These are phyloP conservation scores for Asarcornis scutulata DNA, from an alignment of 2,113 vertebrate species.

Conservation along the genomic window DNA sequence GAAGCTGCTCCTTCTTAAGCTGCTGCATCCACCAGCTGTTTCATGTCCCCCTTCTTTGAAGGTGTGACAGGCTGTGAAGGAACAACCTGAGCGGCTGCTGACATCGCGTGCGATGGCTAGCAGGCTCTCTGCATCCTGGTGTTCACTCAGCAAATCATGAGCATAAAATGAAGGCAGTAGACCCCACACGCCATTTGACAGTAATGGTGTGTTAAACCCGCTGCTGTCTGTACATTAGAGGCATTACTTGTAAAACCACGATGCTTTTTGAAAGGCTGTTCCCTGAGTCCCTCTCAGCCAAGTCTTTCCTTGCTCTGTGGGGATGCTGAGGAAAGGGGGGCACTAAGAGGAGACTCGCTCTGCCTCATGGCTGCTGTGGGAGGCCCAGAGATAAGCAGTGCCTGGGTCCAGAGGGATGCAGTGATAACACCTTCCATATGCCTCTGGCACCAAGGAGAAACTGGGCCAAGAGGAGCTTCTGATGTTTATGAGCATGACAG, in stretches of 20 bases:
- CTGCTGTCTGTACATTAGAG: not conserved
- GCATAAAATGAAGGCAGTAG: not conserved
- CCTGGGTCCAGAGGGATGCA: not conserved
- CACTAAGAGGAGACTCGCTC: not conserved
- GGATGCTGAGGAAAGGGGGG: not conserved
- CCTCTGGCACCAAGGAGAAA: not conserved
- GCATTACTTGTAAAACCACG: not conserved
- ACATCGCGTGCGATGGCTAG: conserved; percentile 11
- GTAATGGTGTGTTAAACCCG: not conserved
- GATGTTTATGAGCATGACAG: not conserved
- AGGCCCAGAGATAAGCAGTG: not conserved
- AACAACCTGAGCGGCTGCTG: not conserved
- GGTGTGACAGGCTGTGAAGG: not conserved
- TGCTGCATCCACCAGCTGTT: conserved; percentile 12
- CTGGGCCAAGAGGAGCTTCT: not conserved
- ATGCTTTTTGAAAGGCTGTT: not conserved
- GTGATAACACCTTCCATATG: not conserved
- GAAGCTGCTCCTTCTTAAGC: not conserved
- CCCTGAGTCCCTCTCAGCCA: not conserved
- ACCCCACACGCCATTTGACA: not conserved
- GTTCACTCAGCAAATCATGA: not conserved
- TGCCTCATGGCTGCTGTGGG: not conserved
- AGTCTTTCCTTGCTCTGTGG: not conserved
- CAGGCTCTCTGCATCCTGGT: not conserved
- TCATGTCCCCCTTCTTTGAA: not conserved